Percentiles rank a stretch among this genome's conserved stretches.
phyloP scores from a whole-genome alignment of 64 coral and sea anemone species.

The Orbicella faveolata region DNA sequence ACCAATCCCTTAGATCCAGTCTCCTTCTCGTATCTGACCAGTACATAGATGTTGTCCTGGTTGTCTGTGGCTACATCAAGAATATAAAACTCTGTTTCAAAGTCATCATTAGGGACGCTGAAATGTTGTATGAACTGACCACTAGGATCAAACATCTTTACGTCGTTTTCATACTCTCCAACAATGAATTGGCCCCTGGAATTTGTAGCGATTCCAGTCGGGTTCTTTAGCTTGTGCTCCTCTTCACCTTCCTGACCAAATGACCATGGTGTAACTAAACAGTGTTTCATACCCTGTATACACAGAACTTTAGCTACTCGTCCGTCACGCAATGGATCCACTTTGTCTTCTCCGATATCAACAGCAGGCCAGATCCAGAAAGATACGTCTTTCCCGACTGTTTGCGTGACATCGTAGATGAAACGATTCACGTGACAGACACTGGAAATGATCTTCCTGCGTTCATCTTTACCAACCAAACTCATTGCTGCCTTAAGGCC shows the following conservation, averaged over 20 bases:
- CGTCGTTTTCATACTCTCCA: neutral
- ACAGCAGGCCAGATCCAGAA: neutral
- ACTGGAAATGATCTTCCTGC: too few species aligned
- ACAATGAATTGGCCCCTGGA: conserved; percentile 26
- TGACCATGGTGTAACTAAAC: neutral
- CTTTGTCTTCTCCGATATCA: neutral
- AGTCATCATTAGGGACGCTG: neutral
- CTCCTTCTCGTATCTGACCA: neutral
- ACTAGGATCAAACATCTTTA: conserved; percentile 19
- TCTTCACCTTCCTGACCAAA: conserved; percentile 9
- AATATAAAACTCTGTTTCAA: neutral
- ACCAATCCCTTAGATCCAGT: neutral
- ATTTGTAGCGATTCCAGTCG: conserved; percentile 11
- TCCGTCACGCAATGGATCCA: conserved; percentile 39
- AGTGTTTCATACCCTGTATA: conserved; percentile 7
- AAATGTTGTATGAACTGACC: conserved; percentile 11
- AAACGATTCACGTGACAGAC: too few species aligned
- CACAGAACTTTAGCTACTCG: neutral
- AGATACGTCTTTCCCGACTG: too few species aligned
- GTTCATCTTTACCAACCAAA: too few species aligned
- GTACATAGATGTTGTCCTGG: conserved; percentile 19
- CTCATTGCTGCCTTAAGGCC: too few species aligned
- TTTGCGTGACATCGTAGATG: too few species aligned
- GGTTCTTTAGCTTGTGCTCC: neutral
- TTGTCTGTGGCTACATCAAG: neutral